phyloP scores from a whole-genome alignment of 2,888 invertebrate genomes.

The Sisyra terminalis region DNA sequence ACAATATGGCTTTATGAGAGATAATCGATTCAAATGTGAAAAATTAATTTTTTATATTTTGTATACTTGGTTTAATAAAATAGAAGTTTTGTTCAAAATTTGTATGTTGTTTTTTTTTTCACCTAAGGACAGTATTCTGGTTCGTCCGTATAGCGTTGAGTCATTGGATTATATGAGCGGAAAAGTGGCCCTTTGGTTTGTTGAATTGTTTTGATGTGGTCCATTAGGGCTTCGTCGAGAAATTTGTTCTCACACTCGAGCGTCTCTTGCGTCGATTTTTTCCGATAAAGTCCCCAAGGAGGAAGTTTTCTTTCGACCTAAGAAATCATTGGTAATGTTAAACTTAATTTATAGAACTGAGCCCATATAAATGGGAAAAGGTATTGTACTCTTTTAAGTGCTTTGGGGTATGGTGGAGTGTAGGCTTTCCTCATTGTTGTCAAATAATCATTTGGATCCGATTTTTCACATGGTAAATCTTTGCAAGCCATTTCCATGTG shows the following conservation, averaged over 20 bases:
- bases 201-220: neutral
- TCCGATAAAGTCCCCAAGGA: constrained; percentile 1
- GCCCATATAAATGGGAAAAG: no score
- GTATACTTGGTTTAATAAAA: neutral
- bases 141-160: constrained; percentile 17
- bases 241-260: constrained; percentile 2
- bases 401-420: constrained; percentile 29
- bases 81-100: neutral
- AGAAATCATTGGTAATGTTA: neutral
- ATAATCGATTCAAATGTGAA: neutral
- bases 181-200: constrained; percentile 8
- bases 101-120: neutral
- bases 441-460: constrained; percentile 25
- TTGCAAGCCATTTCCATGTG: constrained; percentile 26
- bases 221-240: constrained; percentile 2
- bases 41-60: neutral
- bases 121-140: constrained; percentile 7
- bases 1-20: no score
- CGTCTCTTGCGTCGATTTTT: neutral
- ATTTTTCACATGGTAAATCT: constrained; percentile 26
- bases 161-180: constrained; percentile 17
- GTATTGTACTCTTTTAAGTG: constrained; percentile 28
- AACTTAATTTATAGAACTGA: neutral
- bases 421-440: constrained; percentile 36
- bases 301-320: neutral